Conservation (phyloP, 2,113 vertebrate species). For the Australoheros scitulus region DNA sequence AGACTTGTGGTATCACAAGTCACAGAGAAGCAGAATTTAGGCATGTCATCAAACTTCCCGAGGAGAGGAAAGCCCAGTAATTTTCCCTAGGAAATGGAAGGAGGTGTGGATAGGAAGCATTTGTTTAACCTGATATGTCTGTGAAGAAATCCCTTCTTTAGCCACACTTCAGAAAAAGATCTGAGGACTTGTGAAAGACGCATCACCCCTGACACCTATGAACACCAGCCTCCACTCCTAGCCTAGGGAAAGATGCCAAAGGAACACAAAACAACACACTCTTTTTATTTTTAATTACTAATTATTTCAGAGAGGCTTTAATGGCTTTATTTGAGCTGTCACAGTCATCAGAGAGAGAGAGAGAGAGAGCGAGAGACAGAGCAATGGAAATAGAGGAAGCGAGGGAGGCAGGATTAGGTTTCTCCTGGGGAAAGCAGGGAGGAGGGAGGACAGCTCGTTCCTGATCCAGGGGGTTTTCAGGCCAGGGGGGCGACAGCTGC, state of each 20-base stretch:
- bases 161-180: slow-evolving; percentile 53
- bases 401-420: slow-evolving; percentile 82
- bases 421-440: slow-evolving; percentile 82
- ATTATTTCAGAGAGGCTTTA: slow-evolving; percentile 83
- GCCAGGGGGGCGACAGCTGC: slow-evolving; percentile 88
- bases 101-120: slow-evolving; percentile 13
- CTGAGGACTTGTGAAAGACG: slow-evolving; percentile 21
- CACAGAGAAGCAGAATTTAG: slow-evolving; percentile 41
- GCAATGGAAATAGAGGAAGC: slow-evolving; percentile 50
- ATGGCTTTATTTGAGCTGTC: slow-evolving; percentile 86
- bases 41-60: slow-evolving; percentile 47
- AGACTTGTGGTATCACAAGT: slow-evolving; percentile 37
- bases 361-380: slow-evolving; percentile 35
- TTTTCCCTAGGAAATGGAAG: slow-evolving; percentile 1
- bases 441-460: slow-evolving; percentile 86
- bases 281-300: slow-evolving; percentile 83
- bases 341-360: slow-evolving; percentile 72
- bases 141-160: slow-evolving; percentile 30
- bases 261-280: slow-evolving; percentile 60
- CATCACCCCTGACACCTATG: slow-evolving; percentile 63
- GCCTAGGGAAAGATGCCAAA: slow-evolving; percentile 36
- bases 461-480: slow-evolving; percentile 90
- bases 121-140: slow-evolving; percentile 61
- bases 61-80: slow-evolving; percentile 51
- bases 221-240: slow-evolving; percentile 44